Evolutionary conservation across 2,113 vertebrate species (phyloP), one percentile per base, ranked within the genome.

Genomic region (Zosterops pallidus): DNA sequence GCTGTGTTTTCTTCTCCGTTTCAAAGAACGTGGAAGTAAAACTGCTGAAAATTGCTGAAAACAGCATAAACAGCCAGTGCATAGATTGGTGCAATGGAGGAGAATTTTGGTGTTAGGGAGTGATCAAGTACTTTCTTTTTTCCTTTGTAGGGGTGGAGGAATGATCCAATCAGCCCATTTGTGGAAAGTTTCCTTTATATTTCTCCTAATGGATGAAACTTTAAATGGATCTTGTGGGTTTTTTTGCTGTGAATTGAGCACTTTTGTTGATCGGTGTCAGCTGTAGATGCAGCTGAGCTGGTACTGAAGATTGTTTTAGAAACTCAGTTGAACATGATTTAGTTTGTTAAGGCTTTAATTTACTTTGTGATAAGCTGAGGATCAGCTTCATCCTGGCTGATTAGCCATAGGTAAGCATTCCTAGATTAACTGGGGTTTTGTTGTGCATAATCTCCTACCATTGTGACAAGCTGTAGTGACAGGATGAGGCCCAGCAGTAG

Each of bases 331-430:
- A 92, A 44, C 47, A 9, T 11, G 15, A n/a, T 77, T 67, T 63
- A 59, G 31, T 91, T 64, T 65, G 83, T 92, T 85, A 82, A 86
- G 33, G 63, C 86, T 91, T 96, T 65, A n/a, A 63, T 91, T 94
- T 86, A 47, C 85, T 83, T 90, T 77, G 55, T 42, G 33, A 5
- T 92, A 91, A 94, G 71, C 71, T 86, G 59, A 31, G 63, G 77
- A 89, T 95, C 84, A 92, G 75, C 90, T 77, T 85, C 64, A 70
- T 92, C 78, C 75, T 81, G 68, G 39, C 76, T 90, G 75, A 77
- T 85, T 89, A 95, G 50, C 47, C 21, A 10, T 42, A 72, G 79
- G 85, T 90, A 90, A 82, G 62, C 46, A 64, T 80, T 74, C 67
- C 50, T 77, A 56, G 82, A 83, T 94, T 57, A 88, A 5, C 42